These are phyloP conservation scores for Apeltes quadracus DNA, from an alignment of 2,113 vertebrate species.

Conservation along the genomic window DNA sequence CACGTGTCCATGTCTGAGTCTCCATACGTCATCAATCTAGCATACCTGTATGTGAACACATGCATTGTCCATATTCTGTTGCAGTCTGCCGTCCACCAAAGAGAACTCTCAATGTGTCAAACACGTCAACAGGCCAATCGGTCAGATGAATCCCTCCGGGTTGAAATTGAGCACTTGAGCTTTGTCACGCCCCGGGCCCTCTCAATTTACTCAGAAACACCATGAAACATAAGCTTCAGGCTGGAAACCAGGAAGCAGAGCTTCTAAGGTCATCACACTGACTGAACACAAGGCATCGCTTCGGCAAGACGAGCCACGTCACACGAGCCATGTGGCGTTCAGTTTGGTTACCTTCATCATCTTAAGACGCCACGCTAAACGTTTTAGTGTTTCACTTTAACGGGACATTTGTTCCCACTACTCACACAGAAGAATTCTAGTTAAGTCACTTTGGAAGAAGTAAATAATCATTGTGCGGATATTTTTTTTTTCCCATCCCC, in stretches of 20 bases:
- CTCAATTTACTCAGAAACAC: constrained; percentile 3
- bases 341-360: background rate
- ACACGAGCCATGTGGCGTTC: constrained; percentile 4
- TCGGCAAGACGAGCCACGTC: constrained; percentile 8
- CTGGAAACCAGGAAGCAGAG: constrained; percentile 18
- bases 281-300: constrained; percentile 25
- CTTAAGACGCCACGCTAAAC: too few species aligned
- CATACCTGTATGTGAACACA: background rate
- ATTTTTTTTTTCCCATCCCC: constrained; percentile 4
- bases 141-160: constrained; percentile 5
- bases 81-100: background rate
- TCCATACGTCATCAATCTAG: background rate
- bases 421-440: background rate
- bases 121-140: background rate
- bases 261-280: constrained; percentile 14
- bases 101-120: too few species aligned
- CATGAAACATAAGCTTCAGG: background rate
- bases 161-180: constrained; percentile 20
- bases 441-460: background rate
- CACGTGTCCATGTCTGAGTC: constrained; percentile 6
- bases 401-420: background rate
- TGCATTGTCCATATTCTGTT: background rate
- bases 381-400: background rate
- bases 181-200: constrained; percentile 34
- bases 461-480: background rate